Evolutionary conservation across 2,113 vertebrate genomes (phyloP), one percentile per base, ranked within the genome.

Genomic region (Oryzias melastigma): DNA sequence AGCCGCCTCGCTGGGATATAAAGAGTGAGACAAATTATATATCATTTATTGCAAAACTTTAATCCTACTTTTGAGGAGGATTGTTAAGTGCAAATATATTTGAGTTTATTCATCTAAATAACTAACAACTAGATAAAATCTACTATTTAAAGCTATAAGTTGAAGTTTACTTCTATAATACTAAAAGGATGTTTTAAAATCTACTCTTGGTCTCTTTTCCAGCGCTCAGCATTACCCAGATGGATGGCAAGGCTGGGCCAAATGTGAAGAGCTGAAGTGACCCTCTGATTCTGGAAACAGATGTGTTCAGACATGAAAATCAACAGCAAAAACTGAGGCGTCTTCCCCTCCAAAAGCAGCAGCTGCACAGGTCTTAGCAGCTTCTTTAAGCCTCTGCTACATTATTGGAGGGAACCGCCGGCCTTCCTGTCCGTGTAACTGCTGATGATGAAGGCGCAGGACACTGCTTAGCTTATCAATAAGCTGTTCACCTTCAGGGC

Each of bases 231-330:
- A 97, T 57, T 98, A 93, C 70, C 82, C 87, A 14, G 96, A 96
- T 66, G 97, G 97, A 85, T 96, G 94, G 94, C 83, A 95, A 10
- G 95, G 96, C 40, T 98, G 97, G 97, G 60, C 80, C 52, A 89
- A 89, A 53, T 87, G 85, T 73, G 94, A 98, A 85, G 76, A 85
- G 51, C 89, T 68, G 2, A 75, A 72, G 0, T 84, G 63, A 87
- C 61, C 66, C 73, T 86, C 58, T 83, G 81, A 81, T 87, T 27
- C 24, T 45, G 40, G 25, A 40, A 55, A 35, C 16, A 10, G 14
- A 27, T 19, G 59, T 19, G 19, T 15, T 4, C 57, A 16, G 18
- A 49, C 46, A 19, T 16, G 49, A 29, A 13, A 14, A 29, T 29
- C 12, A 35, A 44, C 27, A 3, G 14, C 24, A 7, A 17, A 44